These are phyloP conservation scores for Oncopeltus fasciatus DNA, from an alignment of 1,140 invertebrate genomes.

Conservation along the genomic window DNA sequence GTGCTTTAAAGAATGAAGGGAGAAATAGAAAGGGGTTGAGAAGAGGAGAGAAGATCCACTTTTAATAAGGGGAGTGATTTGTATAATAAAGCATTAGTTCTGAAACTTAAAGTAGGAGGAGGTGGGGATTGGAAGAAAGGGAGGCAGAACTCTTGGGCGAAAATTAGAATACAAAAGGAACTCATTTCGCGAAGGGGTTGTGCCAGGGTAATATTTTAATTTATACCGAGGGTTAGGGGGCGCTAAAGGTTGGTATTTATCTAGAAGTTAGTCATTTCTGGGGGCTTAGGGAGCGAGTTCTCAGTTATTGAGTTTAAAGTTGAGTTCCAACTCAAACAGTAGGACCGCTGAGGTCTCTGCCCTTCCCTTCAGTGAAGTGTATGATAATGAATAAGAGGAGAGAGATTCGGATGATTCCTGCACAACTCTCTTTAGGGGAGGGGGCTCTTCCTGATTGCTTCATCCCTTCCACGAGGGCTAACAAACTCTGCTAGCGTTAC, in stretches of 20 bases:
- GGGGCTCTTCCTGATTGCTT: neutral
- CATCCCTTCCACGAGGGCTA: no score
- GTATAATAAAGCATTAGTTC: constrained; percentile 9
- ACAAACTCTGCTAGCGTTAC: no score
- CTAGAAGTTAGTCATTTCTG: constrained; percentile 6
- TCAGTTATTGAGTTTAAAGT: constrained; percentile 3
- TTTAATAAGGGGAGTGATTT: constrained; percentile 9
- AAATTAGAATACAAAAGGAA: constrained; percentile 9
- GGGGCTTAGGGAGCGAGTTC: neutral
- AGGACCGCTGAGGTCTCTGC: neutral
- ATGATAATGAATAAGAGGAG: neutral
- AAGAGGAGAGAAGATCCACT: neutral
- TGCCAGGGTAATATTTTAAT: constrained; percentile 4
- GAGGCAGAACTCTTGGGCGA: neutral
- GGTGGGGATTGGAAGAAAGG: no score
- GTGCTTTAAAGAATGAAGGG: no score
- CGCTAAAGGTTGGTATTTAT: neutral
- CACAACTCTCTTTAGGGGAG: no score
- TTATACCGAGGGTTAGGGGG: neutral
- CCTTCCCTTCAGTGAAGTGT: neutral
- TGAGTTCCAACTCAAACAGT: neutral
- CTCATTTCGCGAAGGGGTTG: constrained; percentile 1
- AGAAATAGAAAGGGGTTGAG: neutral
- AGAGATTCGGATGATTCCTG: neutral
- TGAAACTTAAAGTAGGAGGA: neutral